Evolutionary conservation across 1,140 invertebrate genomes (phyloP).

Genomic region (Prorops nasuta): DNA sequence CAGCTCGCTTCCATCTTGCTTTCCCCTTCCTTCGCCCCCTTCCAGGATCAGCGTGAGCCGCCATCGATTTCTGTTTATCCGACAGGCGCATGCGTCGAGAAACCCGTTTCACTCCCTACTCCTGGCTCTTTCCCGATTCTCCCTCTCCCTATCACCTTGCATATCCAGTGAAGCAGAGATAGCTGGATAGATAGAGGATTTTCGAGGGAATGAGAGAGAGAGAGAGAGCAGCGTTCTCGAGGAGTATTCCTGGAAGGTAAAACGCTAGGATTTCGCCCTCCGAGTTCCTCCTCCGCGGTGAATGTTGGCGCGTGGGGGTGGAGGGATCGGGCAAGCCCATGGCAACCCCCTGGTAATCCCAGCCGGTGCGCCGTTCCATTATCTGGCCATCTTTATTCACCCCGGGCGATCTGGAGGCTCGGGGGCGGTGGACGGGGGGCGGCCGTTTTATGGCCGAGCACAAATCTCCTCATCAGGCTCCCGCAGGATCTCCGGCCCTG

Average conservation of each 20-base stretch:
- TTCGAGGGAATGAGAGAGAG: too few relatives aligned
- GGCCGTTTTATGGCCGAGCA: constrained; percentile 48
- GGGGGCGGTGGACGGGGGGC: constrained; percentile 18
- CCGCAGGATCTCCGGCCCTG: constrained; percentile 37
- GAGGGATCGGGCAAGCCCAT: too few relatives aligned
- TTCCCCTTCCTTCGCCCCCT: too few relatives aligned
- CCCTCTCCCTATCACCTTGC: background rate
- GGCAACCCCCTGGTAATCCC: constrained; percentile 25
- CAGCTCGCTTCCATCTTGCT: too few relatives aligned
- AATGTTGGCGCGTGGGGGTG: too few relatives aligned
- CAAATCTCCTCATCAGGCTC: constrained; percentile 55
- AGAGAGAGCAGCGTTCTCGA: too few relatives aligned
- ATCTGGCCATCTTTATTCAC: constrained; percentile 51
- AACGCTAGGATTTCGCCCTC: too few relatives aligned
- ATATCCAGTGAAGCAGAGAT: constrained; percentile 8
- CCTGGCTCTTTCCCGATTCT: constrained; percentile 2
- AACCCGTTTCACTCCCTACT: constrained; percentile 11
- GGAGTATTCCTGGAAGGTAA: too few relatives aligned
- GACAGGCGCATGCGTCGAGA: constrained; percentile 27
- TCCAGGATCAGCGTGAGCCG: too few relatives aligned
- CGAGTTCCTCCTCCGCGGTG: too few relatives aligned
- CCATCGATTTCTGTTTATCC: constrained; percentile 39
- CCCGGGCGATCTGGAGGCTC: constrained; percentile 13
- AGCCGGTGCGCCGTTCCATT: constrained; percentile 33
- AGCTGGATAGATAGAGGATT: too few relatives aligned